Evolutionary conservation across 2,797 vertebrate species (phyloP).

Genomic region (Semotilus atromaculatus): DNA sequence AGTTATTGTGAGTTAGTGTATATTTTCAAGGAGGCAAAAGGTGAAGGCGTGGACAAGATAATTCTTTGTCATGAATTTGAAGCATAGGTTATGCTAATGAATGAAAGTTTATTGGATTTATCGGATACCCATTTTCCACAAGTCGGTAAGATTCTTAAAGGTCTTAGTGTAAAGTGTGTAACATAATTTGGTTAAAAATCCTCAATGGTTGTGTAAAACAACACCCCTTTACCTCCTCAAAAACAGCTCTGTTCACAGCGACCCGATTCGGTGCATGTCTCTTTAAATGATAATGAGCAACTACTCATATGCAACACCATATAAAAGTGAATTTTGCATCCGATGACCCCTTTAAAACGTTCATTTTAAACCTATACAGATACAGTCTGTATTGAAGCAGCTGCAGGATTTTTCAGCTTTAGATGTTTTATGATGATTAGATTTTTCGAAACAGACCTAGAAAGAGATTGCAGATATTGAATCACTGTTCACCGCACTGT

Average conservation of each 20-base stretch:
- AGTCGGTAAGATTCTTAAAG: too few species aligned
- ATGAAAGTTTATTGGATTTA: background rate
- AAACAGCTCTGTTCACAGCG: too few species aligned
- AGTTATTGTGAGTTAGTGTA: slow-evolving; percentile 36
- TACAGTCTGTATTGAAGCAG: slow-evolving; percentile 8
- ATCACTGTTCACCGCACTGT: background rate
- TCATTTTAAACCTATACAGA: background rate
- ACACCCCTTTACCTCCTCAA: too few species aligned
- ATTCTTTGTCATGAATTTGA: slow-evolving; percentile 31
- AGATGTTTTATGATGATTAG: slow-evolving; percentile 18
- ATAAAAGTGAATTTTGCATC: too few species aligned
- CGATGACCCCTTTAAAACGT: background rate
- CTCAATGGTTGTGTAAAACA: too few species aligned
- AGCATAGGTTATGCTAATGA: slow-evolving; percentile 19
- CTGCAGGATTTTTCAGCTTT: background rate
- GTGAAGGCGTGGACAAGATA: slow-evolving; percentile 5
- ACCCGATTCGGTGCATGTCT: too few species aligned
- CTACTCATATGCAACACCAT: too few species aligned
- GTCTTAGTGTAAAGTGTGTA: too few species aligned
- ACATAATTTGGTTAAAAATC: too few species aligned
- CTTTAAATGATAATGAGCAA: too few species aligned
- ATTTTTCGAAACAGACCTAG: slow-evolving; percentile 1
- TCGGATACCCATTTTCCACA: too few species aligned
- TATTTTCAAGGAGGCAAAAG: slow-evolving; percentile 18
- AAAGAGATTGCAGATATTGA: slow-evolving; percentile 23